Base-by-base conservation (phyloP, 2,888 invertebrate genomes). In the Nymphalis c-album region DNA sequence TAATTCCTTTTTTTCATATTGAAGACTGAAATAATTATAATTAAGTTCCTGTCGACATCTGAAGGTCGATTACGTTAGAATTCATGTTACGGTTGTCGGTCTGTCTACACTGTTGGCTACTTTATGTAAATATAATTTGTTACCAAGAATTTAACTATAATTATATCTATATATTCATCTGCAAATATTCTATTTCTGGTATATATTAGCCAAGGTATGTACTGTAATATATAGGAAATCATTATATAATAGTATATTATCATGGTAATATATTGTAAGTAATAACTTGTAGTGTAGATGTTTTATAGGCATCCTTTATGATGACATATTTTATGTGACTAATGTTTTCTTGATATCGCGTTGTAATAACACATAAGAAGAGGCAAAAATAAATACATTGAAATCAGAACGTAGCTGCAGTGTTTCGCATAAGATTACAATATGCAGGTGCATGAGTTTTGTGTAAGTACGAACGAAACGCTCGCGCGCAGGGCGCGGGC, bases 11-110 rank as follows among this genome's bases (percentile, higher is more conserved):
- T 60, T 31, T 60, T 65, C 60, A 47, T 65, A 53, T 47, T 18
- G 50, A 5, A 63, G 47, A 20, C 50, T 59, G 48, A 50, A 64
- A 60, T 58, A 57, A 58, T 18, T 31, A 8, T 17, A 0, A 31
- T 17, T 31, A 55, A 22, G 79, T 80, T 85, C 82, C 81, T 78
- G 80, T 80, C 73, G 80, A 77, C 76, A 75, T 76, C 74, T 69
- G 83, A 86, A 85, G 87, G 86, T 79, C 80, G 77, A 67, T 85
- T 82, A 71, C 85, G 83, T 87, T 85, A 86, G 71, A 71, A 70
- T 74, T 78, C 69, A 70, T 72, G 59, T 68, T 62, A 64, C 64
- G 63, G 59, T 50, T 66, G 45, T 58, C 59, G 53, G n/a, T 16
- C n/a, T 26, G 60, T 65, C 47, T 53, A 31, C 10, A 31, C n/a